Conservation (phyloP, 1,140 invertebrate species). For the Agrypnia vestita region DNA sequence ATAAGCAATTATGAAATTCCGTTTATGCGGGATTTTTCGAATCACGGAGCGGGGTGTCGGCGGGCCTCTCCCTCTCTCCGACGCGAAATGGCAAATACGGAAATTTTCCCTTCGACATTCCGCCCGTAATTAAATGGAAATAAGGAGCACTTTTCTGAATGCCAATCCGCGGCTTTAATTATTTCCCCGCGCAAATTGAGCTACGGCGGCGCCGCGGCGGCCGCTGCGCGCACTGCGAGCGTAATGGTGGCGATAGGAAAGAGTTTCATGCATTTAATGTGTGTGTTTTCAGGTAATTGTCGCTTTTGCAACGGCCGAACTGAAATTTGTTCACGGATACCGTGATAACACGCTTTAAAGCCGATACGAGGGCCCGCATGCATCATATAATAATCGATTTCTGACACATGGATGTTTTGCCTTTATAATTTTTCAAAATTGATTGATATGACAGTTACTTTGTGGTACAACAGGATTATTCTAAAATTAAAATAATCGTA, state of each 20-base stretch:
- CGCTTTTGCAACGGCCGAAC: no score
- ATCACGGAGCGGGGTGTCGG: constrained; percentile 29
- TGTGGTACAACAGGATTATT: no score
- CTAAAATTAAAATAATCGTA: no score
- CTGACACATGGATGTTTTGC: no score
- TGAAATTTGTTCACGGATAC: no score
- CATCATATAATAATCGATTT: no score
- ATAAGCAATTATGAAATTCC: constrained; percentile 50
- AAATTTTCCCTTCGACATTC: constrained; percentile 46
- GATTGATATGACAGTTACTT: no score
- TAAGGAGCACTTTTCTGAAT: constrained; percentile 53
- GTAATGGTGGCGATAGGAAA: constrained; percentile 12
- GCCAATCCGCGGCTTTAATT: constrained; percentile 49
- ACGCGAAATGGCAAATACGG: constrained; percentile 12
- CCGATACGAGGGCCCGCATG: no score
- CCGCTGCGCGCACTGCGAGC: constrained; percentile 6
- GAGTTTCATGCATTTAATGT: constrained; percentile 6
- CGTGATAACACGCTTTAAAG: no score
- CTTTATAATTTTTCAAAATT: no score
- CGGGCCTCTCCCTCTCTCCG: not conserved
- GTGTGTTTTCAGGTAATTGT: not conserved
- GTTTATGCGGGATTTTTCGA: constrained; percentile 33
- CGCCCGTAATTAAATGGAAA: constrained; percentile 55
- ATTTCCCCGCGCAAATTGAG: constrained; percentile 41
- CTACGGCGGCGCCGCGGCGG: constrained; percentile 9